A percentile compares a stretch with the other conserved stretches of the same genome.
phyloP scores from a whole-genome alignment of 1,140 invertebrate species.

The Eufriesea mexicana region DNA sequence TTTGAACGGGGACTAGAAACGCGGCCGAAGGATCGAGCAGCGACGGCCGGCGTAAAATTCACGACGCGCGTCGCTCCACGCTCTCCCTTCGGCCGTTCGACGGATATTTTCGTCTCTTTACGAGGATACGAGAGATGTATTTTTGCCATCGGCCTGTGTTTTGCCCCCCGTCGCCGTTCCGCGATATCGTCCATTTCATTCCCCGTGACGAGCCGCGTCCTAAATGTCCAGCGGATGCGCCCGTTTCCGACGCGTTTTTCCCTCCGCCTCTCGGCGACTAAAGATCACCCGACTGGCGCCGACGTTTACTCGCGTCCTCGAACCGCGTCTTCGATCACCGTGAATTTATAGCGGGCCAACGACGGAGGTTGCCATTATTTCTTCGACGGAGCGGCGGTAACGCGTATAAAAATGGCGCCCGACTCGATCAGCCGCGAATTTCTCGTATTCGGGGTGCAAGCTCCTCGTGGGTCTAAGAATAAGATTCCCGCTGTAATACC shows the following conservation, averaged over 20 bases:
- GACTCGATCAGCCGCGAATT: no score
- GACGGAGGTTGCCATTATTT: not conserved
- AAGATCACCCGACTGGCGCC: conserved; percentile 1
- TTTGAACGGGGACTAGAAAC: not conserved
- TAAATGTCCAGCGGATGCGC: conserved; percentile 30
- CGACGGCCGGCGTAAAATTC: conserved; percentile 65
- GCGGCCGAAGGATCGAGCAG: conserved; percentile 17
- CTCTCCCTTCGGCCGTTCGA: conserved; percentile 34
- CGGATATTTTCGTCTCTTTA: conserved; percentile 75
- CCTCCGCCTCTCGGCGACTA: not conserved
- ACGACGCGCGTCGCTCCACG: conserved; percentile 37
- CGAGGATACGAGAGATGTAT: conserved; percentile 73
- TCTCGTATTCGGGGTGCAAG: no score
- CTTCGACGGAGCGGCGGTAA: not conserved
- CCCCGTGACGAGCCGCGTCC: conserved; percentile 42
- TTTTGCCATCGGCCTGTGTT: conserved; percentile 69
- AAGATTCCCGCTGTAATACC: no score
- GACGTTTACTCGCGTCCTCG: not conserved
- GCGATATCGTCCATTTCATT: conserved; percentile 55
- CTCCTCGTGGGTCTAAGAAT: no score
- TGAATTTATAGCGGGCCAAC: not conserved
- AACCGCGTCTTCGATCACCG: not conserved
- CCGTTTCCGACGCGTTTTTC: conserved; percentile 5
- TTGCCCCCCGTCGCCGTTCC: conserved; percentile 37
- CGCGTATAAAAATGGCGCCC: no score